phyloP scores from a whole-genome alignment of 1,140 invertebrate species.

The Papilio polytes region DNA sequence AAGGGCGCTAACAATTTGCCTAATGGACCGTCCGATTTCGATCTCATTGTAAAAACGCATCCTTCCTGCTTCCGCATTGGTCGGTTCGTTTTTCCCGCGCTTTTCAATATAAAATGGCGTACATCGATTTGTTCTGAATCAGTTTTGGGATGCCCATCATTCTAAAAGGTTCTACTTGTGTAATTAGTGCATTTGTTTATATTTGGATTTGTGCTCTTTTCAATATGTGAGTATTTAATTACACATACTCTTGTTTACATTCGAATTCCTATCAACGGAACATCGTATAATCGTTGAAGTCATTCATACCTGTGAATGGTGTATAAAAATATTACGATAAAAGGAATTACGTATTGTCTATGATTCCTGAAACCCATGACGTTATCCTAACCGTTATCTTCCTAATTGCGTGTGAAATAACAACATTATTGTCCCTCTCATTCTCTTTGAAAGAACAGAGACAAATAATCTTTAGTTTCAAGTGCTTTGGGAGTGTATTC shows the following conservation, averaged over 20 bases:
- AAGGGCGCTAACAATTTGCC: constrained; percentile 66
- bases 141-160: constrained; percentile 61
- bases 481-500: no score
- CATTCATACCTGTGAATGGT: background rate
- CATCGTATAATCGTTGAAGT: background rate
- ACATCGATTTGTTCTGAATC: constrained; percentile 41
- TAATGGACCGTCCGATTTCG: constrained; percentile 69
- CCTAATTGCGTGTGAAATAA: no score
- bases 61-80: constrained; percentile 72
- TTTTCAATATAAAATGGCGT: constrained; percentile 58
- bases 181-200: constrained; percentile 14
- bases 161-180: constrained; percentile 47
- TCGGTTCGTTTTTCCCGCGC: constrained; percentile 59
- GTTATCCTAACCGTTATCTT: no score
- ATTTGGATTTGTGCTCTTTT: constrained; percentile 40
- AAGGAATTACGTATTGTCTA: background rate
- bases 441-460: no score
- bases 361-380: no score
- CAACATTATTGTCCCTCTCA: no score
- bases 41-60: constrained; percentile 61
- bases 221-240: constrained; percentile 13
- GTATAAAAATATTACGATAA: background rate
- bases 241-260: background rate
- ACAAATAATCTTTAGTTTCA: no score
- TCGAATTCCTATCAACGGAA: background rate